Conservation (phyloP, 2,888 invertebrate species). For the Timema cristinae region DNA sequence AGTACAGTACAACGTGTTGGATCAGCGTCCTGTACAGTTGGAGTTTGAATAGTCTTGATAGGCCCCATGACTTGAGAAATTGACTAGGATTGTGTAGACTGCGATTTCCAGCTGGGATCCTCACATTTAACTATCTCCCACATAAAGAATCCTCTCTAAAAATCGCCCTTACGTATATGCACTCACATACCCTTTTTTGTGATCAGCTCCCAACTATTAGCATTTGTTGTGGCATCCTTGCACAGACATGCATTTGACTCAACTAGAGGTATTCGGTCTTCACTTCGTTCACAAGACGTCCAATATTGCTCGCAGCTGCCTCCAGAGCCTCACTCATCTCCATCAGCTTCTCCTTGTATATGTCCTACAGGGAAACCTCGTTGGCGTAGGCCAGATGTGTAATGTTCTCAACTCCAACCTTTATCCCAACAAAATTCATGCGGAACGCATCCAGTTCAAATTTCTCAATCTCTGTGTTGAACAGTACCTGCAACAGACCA, state of each 20-base stretch:
- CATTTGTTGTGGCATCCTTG: too few species aligned
- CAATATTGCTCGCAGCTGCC: too few species aligned
- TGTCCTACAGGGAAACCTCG: neutral
- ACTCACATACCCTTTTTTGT: too few species aligned
- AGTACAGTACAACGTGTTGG: neutral
- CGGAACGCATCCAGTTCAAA: neutral
- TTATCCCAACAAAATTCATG: neutral
- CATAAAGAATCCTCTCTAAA: too few species aligned
- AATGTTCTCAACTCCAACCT: neutral
- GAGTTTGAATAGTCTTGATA: neutral
- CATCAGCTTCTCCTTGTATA: neutral
- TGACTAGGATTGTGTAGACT: neutral
- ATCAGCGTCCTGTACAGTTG: neutral
- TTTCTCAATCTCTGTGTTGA: constrained; percentile 2
- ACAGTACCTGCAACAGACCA: constrained; percentile 13
- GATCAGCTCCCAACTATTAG: too few species aligned
- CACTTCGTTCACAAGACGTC: too few species aligned
- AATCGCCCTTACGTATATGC: too few species aligned
- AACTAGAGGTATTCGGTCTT: too few species aligned
- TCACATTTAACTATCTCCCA: too few species aligned
- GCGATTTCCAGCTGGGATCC: too few species aligned
- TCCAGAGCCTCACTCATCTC: neutral
- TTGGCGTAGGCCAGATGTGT: neutral
- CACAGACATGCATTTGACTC: too few species aligned
- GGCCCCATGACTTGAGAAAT: neutral